Conservation (phyloP, 2,797 vertebrate species). For the Pseudochaenichthys georgianus region DNA sequence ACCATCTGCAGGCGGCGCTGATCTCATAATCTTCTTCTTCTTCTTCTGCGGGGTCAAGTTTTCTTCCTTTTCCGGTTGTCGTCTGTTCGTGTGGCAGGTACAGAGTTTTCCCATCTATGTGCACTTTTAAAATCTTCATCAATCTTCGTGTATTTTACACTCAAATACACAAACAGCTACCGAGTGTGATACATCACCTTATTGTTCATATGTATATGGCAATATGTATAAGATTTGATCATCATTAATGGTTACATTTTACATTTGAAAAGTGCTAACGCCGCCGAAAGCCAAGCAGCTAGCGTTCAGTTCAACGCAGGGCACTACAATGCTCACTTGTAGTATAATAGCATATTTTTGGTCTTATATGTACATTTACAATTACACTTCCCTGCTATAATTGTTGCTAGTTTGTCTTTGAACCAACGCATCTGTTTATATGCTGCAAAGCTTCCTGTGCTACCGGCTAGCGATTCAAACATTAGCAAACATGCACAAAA, state of each 20-base stretch:
- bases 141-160: slow-evolving; percentile 62
- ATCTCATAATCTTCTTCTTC: slow-evolving; percentile 29
- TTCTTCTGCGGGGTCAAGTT: slow-evolving; percentile 34
- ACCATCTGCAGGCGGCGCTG: slow-evolving; percentile 31
- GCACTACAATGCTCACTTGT: rapidly evolving
- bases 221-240: slow-evolving; percentile 17
- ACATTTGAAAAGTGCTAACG: slow-evolving; percentile 15
- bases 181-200: not conserved
- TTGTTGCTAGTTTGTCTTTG: rapidly evolving
- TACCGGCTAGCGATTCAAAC: not conserved
- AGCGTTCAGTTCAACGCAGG: rapidly evolving
- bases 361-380: rapidly evolving
- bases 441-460: rapidly evolving
- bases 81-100: slow-evolving; percentile 74
- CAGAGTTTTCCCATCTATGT: rapidly evolving
- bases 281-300: not conserved
- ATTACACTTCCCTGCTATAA: rapidly evolving
- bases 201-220: rapidly evolving
- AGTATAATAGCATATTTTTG: rapidly evolving
- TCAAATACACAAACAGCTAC: rapidly evolving
- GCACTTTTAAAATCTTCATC: slow-evolving; percentile 64
- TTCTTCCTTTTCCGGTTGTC: slow-evolving; percentile 87
- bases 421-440: rapidly evolving
- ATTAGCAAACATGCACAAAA: not conserved
- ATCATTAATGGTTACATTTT: not conserved